Percentiles rank a stretch among this genome's conserved stretches.
Evolutionary conservation across 2,113 vertebrate species (phyloP).

Genomic region (Lycaon pictus): DNA sequence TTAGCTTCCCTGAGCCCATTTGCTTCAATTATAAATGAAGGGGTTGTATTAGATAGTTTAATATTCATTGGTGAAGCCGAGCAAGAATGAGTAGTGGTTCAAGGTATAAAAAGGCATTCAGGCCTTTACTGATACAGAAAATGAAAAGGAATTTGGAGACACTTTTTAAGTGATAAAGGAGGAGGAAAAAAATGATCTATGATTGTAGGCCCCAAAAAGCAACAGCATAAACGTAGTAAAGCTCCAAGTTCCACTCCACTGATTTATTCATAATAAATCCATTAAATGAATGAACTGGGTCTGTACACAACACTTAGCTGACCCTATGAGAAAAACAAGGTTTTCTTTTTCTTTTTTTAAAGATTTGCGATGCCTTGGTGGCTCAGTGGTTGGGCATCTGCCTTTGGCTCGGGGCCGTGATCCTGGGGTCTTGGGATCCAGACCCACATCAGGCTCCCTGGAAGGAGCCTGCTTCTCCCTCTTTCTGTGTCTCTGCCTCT

Average conservation of each 20-base stretch:
- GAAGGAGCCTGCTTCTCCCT: too few species aligned
- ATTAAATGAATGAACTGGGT: conserved; percentile 30
- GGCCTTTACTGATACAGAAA: neutral
- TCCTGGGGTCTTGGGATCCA: too few species aligned
- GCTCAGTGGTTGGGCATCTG: too few species aligned
- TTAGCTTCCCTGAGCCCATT: neutral
- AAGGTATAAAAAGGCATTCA: neutral
- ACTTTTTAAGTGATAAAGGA: neutral
- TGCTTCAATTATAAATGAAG: neutral
- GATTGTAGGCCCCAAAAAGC: neutral
- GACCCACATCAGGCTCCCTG: too few species aligned
- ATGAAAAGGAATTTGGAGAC: neutral
- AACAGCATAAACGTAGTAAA: neutral
- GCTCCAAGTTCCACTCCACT: neutral
- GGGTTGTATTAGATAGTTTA: neutral
- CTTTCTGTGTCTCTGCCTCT: too few species aligned
- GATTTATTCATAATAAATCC: conserved; percentile 20
- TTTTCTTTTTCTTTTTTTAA: neutral
- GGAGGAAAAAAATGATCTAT: neutral
- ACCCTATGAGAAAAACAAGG: neutral
- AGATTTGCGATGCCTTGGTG: too few species aligned
- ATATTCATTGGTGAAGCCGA: conserved; percentile 18
- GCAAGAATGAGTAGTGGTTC: neutral
- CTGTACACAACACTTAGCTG: neutral
- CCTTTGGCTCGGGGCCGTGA: too few species aligned